Base-by-base conservation (phyloP, 1,140 invertebrate species). In the Eubasilissa regina region DNA sequence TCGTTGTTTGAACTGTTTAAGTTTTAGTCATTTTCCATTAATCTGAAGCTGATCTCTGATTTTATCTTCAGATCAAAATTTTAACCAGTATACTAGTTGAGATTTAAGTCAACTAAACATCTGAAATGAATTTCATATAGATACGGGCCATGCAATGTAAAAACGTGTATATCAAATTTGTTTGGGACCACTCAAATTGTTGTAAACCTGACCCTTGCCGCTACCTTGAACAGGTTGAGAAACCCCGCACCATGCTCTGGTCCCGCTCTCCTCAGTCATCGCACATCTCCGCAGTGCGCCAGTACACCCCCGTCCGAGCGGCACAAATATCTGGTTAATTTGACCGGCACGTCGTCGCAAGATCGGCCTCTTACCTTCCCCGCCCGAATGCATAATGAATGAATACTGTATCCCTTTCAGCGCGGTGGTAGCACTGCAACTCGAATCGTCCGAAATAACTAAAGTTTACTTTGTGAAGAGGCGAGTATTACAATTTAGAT, bases 231-330 rank as follows among this genome's bases (percentile, higher is more conserved):
- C 25, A 35, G 25, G 25, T 35, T 35, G 25, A 35, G 25, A 35
- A 35, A 6, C 25, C 25, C 25, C 25, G 25, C 25, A 35, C 1
- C 6, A 35, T 6, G 25, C 25, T 51, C 3, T 51, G n/a, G 11
- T 15, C 48, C n/a, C n/a, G 48, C n/a, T 51, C 58, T 21, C 58
- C 58, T 12, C 25, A 62, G 58, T 35, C 8, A 21, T 35, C 58
- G 19, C 58, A 62, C 58, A 62, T 62, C 58, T 62, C 58, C 58
- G 58, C 58, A 62, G 19, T 62, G 58, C 58, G 58, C 58, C 58
- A 62, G 58, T 62, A 62, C 53, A 17, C 25, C 25, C 58, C 58
- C 25, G 13, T 62, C 21, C 58, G 8, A 62, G 58, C 25, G 48
- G 48, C 11, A 15, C 58, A 35, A 19, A 17, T 62, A 25, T 62